phyloP scores from a whole-genome alignment of 2,888 invertebrate species.

The Callyntrura sp. region DNA sequence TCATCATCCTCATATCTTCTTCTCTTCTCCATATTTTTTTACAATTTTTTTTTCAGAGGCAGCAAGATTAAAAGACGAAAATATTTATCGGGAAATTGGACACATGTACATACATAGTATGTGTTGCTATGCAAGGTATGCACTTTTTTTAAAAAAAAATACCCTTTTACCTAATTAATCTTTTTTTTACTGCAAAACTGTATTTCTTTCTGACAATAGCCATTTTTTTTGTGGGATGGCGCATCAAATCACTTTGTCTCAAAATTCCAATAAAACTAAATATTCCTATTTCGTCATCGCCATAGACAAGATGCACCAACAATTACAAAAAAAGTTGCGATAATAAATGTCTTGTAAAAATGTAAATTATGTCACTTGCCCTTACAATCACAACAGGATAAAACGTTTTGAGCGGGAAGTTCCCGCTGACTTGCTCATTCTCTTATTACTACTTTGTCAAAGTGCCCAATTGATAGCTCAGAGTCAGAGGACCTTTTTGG shows the following conservation, averaged over 20 bases:
- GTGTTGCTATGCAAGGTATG: neutral
- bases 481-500: no score
- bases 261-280: neutral
- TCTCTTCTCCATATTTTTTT: no score
- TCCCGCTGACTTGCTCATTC: no score
- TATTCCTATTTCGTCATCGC: neutral
- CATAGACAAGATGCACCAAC: neutral
- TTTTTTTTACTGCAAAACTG: neutral
- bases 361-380: slow-evolving; percentile 30
- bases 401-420: no score
- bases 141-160: neutral
- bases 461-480: no score
- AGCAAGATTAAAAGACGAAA: neutral
- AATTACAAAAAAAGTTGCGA: slow-evolving; percentile 14
- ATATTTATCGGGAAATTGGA: slow-evolving; percentile 23
- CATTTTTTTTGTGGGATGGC: neutral
- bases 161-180: slow-evolving; percentile 8
- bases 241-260: neutral
- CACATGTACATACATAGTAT: no score
- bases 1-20: neutral
- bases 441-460: no score
- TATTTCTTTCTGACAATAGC: neutral
- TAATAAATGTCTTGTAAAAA: slow-evolving; percentile 43
- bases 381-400: neutral
- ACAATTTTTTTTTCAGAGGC: neutral